Base-by-base conservation (phyloP, 2,888 invertebrate genomes). In the Thelaira solivaga region DNA sequence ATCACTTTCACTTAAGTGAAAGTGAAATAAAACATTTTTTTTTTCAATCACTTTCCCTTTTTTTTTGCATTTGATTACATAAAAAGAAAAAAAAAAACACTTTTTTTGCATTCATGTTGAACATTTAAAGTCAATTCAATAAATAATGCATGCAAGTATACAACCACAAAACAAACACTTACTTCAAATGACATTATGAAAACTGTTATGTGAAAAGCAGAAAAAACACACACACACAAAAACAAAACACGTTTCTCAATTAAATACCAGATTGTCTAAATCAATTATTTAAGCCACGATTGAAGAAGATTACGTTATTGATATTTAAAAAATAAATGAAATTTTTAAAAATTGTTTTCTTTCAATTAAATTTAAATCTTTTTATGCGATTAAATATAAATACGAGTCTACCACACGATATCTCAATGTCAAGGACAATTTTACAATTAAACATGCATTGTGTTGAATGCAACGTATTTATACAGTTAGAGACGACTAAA, bases 391-490 rank as follows among this genome's bases (percentile, higher is more conserved):
- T 61, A 31, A 31, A n/a, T n/a, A n/a, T 10, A 13, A 39, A 62
- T 53, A 61, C 67, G 39, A 34, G 29, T 49, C 20, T 34, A 47
- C 71, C 61, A 81, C 73, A 73, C 76, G 80, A 80, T 77, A 80
- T 76, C 57, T 79, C 83, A 86, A 84, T 86, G 87, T 88, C 88
- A 88, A 88, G 87, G 87, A 88, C 87, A 88, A 86, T 84, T 85
- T 82, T 82, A 83, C 84, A 84, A 87, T 88, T 88, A 88, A 86
- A 85, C 83, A 83, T 82, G 83, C 83, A 81, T 82, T 75, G 78
- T 71, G 69, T 69, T 68, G 67, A 69, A 76, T 81, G 65, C 78
- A 81, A 67, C 81, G 82, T 83, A 83, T 84, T 83, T 84, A 84
- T 84, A 84, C 74, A 45, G 41, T 69, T 76, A 57, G 4, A 29